Base-by-base conservation (phyloP, 2,888 invertebrate species). In the Drosophila neonasuta region DNA sequence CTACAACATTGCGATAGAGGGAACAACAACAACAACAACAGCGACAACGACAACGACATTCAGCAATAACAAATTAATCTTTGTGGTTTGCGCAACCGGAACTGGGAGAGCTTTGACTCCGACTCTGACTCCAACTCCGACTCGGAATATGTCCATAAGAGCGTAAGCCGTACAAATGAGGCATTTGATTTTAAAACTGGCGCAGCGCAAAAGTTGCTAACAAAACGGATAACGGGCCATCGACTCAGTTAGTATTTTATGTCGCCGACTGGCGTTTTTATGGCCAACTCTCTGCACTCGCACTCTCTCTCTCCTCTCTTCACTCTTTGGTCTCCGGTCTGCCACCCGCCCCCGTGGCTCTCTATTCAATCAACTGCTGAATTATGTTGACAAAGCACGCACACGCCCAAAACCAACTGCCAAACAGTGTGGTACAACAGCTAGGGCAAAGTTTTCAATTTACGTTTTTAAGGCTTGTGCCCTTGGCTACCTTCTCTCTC, bases 11-110 rank as follows among this genome's bases (percentile, higher is more conserved):
- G 29, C 49, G 20, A 29, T 32, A 29, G 29, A 46, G 44, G 11
- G 45, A 63, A 24, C 24, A 34, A 30, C 39, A 3, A 20, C 11
- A 11, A 64, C 50, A 64, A 34, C 54, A 39, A 55, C 45, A 45
- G 32, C 45, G n/a, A 49, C 64, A 59, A 34, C 48, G 32, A 36
- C 55, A 36, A 55, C 65, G 62, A 54, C 70, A 77, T 68, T 67
- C 52, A 77, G 87, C 87, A 79, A 82, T 85, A 84, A 86, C 87
- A 75, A 84, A 84, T 84, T 87, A 87, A 84, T 84, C 87, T 85
- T 85, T 87, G 85, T 67, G 83, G 83, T 60, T 79, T 72, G 69
- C 65, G 63, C 67, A 71, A 76, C 72, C 76, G 72, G 67, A 76
- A 67, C 57, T 57, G 57, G 66, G 29, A 46, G 39, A 65, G 24